These are phyloP conservation scores for Caenorhabditis angaria DNA, from an alignment of 2,888 invertebrate genomes.

Conservation along the genomic window DNA sequence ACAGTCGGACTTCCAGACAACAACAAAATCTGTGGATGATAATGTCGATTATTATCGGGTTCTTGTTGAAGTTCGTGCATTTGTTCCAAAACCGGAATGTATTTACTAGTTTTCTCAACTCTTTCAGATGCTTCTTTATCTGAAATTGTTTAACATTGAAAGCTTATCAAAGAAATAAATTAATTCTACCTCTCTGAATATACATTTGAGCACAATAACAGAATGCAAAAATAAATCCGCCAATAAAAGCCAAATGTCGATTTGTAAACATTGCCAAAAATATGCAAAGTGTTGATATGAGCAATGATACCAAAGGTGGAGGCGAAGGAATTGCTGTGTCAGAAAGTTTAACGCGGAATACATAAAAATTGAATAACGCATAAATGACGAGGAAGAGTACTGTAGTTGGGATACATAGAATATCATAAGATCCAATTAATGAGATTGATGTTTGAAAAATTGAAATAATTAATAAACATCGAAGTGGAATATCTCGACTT, in stretches of 20 bases:
- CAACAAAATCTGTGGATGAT: constrained; percentile 50
- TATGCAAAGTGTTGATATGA: constrained; percentile 18
- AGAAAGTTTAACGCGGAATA: constrained; percentile 20
- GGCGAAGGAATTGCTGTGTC: constrained; percentile 31
- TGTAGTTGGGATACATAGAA: constrained; percentile 37
- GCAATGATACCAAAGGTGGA: constrained; percentile 23
- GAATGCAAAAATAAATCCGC: constrained; percentile 16
- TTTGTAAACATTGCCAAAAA: constrained; percentile 24
- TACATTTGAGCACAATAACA: constrained; percentile 26
- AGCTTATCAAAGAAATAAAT: background rate
- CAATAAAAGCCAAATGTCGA: constrained; percentile 25
- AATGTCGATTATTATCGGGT: constrained; percentile 27
- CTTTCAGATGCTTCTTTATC: constrained; percentile 14
- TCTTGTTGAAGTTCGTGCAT: constrained; percentile 39
- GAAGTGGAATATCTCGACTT: constrained; percentile 29
- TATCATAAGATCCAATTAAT: constrained; percentile 38
- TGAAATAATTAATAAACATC: constrained; percentile 26
- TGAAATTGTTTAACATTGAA: background rate
- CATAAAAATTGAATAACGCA: constrained; percentile 39
- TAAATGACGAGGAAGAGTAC: constrained; percentile 33
- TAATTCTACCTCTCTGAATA: constrained; percentile 10
- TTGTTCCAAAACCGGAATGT: constrained; percentile 25
- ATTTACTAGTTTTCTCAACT: constrained; percentile 21
- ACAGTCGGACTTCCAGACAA: constrained; percentile 64
- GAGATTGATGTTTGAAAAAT: constrained; percentile 25